Evolutionary conservation across 2,888 invertebrate species (phyloP).

Genomic region (Apeira syringaria): DNA sequence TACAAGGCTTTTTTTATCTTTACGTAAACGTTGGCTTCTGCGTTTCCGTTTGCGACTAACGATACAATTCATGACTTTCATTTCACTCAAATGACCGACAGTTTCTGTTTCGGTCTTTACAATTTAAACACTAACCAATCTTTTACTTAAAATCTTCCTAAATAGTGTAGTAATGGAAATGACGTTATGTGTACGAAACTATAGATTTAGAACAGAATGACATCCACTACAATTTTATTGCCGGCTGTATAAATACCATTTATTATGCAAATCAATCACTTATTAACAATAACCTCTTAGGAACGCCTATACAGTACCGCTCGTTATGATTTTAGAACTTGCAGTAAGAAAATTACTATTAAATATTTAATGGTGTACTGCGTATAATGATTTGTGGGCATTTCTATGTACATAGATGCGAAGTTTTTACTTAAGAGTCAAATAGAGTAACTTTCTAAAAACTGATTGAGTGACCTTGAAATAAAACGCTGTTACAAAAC

Average conservation of each 20-base stretch:
- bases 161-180: no score
- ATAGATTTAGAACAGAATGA: not conserved
- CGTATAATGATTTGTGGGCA: constrained; percentile 10
- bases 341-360: constrained; percentile 10
- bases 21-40: constrained; percentile 7
- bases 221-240: constrained; percentile 6
- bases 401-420: constrained; percentile 29
- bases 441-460: constrained; percentile 83
- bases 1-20: constrained; percentile 46
- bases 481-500: constrained; percentile 82
- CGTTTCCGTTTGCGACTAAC: not conserved
- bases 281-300: constrained; percentile 38
- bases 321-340: constrained; percentile 32
- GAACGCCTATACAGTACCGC: constrained; percentile 32
- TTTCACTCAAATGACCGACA: no score
- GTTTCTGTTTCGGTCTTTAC: no score
- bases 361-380: no score
- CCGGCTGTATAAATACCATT: constrained; percentile 28
- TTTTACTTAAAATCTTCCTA: no score
- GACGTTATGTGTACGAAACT: no score
- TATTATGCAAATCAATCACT: constrained; percentile 46
- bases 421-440: constrained; percentile 63
- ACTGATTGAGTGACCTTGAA: constrained; percentile 82
- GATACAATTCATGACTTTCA: no score
- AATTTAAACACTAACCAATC: no score